Conservation (phyloP, 2,888 invertebrate genomes). For the Mechanitis mazaeus region DNA sequence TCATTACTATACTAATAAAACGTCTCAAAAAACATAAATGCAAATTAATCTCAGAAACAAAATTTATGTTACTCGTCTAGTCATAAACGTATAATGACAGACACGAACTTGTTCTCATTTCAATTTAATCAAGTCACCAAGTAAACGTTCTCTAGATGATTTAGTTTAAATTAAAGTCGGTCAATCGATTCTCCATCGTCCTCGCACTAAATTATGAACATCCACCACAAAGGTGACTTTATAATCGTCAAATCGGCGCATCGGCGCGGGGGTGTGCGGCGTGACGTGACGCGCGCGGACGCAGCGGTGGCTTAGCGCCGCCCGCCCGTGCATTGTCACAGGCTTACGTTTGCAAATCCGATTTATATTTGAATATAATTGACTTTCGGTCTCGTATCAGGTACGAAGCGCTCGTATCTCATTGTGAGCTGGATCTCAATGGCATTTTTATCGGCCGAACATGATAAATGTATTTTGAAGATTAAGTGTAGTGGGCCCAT, state of each 20-base stretch:
- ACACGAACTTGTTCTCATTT: conserved; percentile 19
- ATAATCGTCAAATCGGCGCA: conserved; percentile 49
- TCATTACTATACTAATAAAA: not conserved
- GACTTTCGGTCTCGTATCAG: conserved; percentile 71
- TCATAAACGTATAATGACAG: conserved; percentile 16
- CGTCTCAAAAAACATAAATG: conserved; percentile 2
- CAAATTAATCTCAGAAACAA: conserved; percentile 14
- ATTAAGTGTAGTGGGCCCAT: conserved; percentile 55
- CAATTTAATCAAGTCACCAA: conserved; percentile 22
- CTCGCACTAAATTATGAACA: conserved; percentile 26
- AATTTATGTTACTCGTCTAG: conserved; percentile 18
- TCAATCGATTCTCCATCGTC: conserved; percentile 26
- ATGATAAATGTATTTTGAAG: conserved; percentile 74
- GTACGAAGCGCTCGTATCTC: conserved; percentile 61
- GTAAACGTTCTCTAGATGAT: conserved; percentile 23
- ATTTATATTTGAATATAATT: conserved; percentile 78
- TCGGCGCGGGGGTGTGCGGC: conserved; percentile 31
- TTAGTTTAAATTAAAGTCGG: conserved; percentile 26
- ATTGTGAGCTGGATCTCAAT: conserved; percentile 71
- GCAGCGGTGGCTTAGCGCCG: conserved; percentile 49
- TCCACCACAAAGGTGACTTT: conserved; percentile 43
- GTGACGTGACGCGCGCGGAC: conserved; percentile 18
- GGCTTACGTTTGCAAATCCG: conserved; percentile 75
- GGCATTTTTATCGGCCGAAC: conserved; percentile 72
- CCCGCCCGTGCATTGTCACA: conserved; percentile 65